These are phyloP conservation scores for Bombus turneri DNA, from an alignment of 1,140 invertebrate genomes.

Conservation along the genomic window DNA sequence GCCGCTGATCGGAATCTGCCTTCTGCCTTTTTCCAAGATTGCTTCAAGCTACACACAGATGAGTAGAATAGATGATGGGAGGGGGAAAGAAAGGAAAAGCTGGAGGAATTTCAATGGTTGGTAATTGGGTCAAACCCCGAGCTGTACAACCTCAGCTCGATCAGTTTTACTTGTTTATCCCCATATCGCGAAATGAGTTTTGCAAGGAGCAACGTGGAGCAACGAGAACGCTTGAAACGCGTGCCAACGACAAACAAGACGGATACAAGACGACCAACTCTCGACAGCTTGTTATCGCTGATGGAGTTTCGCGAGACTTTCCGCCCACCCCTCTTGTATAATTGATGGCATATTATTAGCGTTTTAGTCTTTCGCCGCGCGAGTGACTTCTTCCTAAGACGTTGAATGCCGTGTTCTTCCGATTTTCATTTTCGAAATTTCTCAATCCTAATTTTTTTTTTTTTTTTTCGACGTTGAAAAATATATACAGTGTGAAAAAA, in stretches of 20 bases:
- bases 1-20: neutral
- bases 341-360: neutral
- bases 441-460: rapidly evolving
- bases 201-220: constrained; percentile 19
- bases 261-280: neutral
- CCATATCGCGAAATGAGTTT: constrained; percentile 62
- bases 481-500: too few species aligned
- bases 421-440: too few species aligned
- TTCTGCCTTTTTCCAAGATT: neutral
- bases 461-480: too few species aligned
- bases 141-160: neutral
- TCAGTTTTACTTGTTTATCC: constrained; percentile 53
- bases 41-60: too few species aligned
- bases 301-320: too few species aligned
- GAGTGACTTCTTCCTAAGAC: too few species aligned
- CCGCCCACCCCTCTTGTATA: neutral
- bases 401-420: too few species aligned
- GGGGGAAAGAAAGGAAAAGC: neutral
- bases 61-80: too few species aligned
- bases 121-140: constrained; percentile 55
- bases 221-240: neutral
- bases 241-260: constrained; percentile 1
- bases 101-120: neutral
- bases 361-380: neutral
- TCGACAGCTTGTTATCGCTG: neutral